Conservation (phyloP, 2,888 invertebrate genomes). For the Thereva unica region DNA sequence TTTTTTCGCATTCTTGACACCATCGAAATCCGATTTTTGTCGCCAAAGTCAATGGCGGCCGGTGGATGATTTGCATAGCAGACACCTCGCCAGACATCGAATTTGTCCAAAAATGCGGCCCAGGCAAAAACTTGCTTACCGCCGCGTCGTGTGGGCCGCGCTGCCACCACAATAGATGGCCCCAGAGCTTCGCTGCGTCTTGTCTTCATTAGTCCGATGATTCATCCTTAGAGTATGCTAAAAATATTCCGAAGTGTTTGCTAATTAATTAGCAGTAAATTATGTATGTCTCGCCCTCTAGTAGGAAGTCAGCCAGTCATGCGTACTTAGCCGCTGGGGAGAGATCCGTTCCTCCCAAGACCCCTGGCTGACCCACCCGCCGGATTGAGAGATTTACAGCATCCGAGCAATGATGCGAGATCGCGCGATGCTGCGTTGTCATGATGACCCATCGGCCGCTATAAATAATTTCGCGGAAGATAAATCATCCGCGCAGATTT, state of each 20-base stretch:
- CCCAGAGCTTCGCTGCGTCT: too few species aligned
- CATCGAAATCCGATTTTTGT: slow-evolving; percentile 23
- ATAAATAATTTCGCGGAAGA: slow-evolving; percentile 33
- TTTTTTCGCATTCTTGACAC: slow-evolving; percentile 29
- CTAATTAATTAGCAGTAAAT: slow-evolving; percentile 27
- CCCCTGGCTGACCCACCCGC: slow-evolving; percentile 20
- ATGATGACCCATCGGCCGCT: slow-evolving; percentile 30
- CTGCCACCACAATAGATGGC: too few species aligned
- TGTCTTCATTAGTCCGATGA: too few species aligned
- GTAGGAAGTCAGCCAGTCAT: neutral
- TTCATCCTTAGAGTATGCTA: too few species aligned
- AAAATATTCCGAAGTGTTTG: slow-evolving; percentile 27
- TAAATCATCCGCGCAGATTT: slow-evolving; percentile 30
- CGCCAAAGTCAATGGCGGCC: slow-evolving; percentile 15
- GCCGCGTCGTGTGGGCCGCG: too few species aligned
- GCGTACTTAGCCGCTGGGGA: neutral
- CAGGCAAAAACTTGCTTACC: slow-evolving; percentile 11
- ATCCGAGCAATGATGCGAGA: slow-evolving; percentile 23
- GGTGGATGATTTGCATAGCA: slow-evolving; percentile 30
- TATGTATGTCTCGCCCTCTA: neutral
- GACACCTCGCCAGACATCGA: slow-evolving; percentile 28
- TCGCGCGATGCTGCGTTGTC: neutral
- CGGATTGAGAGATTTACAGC: slow-evolving; percentile 34
- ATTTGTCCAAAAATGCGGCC: slow-evolving; percentile 28
- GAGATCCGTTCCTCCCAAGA: slow-evolving; percentile 5